These are phyloP conservation scores for Polyergus mexicanus DNA, from an alignment of 1,140 invertebrate species.

Conservation along the genomic window DNA sequence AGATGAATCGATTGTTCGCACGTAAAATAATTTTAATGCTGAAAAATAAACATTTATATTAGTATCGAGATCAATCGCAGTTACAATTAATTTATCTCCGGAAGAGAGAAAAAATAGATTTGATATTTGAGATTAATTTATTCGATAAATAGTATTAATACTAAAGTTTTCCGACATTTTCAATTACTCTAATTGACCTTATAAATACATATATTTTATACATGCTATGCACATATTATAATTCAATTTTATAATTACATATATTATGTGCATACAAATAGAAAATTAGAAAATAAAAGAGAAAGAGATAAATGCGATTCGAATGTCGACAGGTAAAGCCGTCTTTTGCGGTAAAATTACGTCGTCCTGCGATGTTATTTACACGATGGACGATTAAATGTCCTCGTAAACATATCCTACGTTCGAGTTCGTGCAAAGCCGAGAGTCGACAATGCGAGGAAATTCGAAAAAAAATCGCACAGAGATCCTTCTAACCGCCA, in stretches of 20 bases:
- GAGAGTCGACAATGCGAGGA: constrained; percentile 32
- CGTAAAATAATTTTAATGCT: not conserved
- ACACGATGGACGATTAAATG: constrained; percentile 53
- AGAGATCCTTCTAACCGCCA: constrained; percentile 5
- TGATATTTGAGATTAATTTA: too few relatives aligned
- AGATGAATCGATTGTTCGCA: not conserved
- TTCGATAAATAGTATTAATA: not conserved
- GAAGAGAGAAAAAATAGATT: not conserved
- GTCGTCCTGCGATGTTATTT: constrained; percentile 45
- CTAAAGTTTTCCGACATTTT: not conserved
- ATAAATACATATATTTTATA: constrained; percentile 12
- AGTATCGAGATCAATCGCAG: not conserved
- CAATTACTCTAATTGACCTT: too few relatives aligned
- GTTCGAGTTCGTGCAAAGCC: constrained; percentile 10
- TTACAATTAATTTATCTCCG: not conserved
- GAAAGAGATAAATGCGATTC: constrained; percentile 16
- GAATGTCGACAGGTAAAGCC: not conserved
- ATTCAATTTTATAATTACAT: too few relatives aligned
- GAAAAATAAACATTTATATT: not conserved
- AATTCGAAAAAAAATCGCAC: constrained; percentile 44
- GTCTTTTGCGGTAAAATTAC: constrained; percentile 27
- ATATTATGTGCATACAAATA: not conserved
- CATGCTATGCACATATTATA: constrained; percentile 7
- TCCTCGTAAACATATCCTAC: constrained; percentile 34
- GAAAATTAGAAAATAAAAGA: not conserved